Evolutionary conservation across 2,797 vertebrate species (phyloP), one percentile per base, ranked within the genome.

Genomic region (Amphiprion clarkii): DNA sequence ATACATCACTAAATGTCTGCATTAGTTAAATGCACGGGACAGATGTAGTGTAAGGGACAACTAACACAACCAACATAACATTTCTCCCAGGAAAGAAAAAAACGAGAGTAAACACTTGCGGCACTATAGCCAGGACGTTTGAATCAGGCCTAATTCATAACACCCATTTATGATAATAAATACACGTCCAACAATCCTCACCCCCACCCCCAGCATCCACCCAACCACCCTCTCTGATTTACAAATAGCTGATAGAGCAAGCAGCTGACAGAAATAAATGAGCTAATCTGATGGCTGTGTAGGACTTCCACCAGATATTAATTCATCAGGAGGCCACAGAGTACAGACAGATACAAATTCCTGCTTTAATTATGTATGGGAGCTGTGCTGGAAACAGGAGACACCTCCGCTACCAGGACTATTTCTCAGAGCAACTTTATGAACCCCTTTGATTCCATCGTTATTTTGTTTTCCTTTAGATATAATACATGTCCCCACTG

Each of bases 331-430:
- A 91, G 92, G 90, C 92, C 91, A 88, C 85, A 88, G 90, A 91
- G 90, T 93, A 89, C 88, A 93, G 94, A 94, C 94, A 94, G 94
- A 94, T 94, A 95, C 93, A 94, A 94, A 95, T 94, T 93, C 90
- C 91, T 64, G 82, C 82, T 94, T 95, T 94, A 95, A 94, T 94
- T 94, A 94, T 95, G 93, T 90, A 94, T 94, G 92, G 90, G 88
- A 90, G 88, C 91, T 82, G 83, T 59, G 82, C 82, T 91, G 67
- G 84, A 91, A 88, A 81, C 82, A 75, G 83, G 82, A 90, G 90
- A 91, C 93, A 92, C 89, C 90, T 90, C 84, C 70, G 79, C 79
- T 74, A 84, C 76, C 68, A 79, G 64, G 82, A 88, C 86, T 85
- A 89, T 92, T 92, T 90, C 91, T 90, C 90, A 82, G 79, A 87